Percentiles rank a stretch among this genome's conserved stretches.
Evolutionary conservation across 2,797 vertebrate genomes (phyloP).

Genomic region (Pseudomugil gertrudae): DNA sequence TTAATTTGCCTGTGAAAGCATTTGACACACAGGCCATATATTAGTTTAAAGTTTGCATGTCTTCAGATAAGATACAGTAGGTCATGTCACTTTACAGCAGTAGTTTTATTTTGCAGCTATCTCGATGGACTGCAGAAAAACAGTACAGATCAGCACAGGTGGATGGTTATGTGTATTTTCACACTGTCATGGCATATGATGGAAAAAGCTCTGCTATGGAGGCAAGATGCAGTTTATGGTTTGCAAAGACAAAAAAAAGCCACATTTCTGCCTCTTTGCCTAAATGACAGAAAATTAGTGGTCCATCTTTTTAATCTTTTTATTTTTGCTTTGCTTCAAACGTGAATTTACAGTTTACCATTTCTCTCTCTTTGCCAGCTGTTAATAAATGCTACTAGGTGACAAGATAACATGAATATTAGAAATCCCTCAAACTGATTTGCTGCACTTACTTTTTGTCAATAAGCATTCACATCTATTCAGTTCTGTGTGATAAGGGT

Average conservation of each 20-base stretch:
- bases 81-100: slow-evolving; percentile 10
- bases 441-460: no score
- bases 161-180: slow-evolving; percentile 4
- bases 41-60: slow-evolving; percentile 27
- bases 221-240: neutral
- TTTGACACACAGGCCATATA: slow-evolving; percentile 32
- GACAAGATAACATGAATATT: neutral
- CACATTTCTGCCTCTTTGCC: neutral
- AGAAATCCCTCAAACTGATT: neutral
- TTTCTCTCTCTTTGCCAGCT: neutral
- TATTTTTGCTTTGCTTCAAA: neutral
- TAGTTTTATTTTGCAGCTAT: slow-evolving; percentile 8
- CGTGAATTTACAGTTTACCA: neutral
- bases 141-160: slow-evolving; percentile 2
- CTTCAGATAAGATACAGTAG: slow-evolving; percentile 33
- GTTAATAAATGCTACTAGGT: neutral
- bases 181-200: neutral
- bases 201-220: neutral
- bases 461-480: no score
- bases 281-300: neutral
- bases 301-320: neutral
- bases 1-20: slow-evolving; percentile 51
- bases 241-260: neutral
- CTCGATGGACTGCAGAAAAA: slow-evolving; percentile 4
- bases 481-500: no score